Conservation (phyloP, 2,113 vertebrate species). For the Trogon surrucura region DNA sequence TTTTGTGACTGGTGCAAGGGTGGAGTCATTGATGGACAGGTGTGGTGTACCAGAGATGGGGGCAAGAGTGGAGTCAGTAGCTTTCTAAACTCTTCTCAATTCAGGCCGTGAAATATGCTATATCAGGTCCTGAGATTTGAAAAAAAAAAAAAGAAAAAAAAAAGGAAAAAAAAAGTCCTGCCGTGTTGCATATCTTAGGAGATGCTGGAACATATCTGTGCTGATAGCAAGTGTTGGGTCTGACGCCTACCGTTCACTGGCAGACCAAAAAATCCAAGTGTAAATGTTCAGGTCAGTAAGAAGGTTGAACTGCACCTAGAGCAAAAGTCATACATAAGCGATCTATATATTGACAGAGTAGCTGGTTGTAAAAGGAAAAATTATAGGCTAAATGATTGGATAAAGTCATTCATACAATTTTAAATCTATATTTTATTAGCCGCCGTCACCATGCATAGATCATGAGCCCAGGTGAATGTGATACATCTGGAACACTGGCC, state of each 20-base stretch:
- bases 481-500: not conserved
- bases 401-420: not conserved
- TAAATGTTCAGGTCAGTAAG: not conserved
- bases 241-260: not conserved
- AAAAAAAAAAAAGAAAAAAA: not conserved
- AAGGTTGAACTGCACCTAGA: not conserved
- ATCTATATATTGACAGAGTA: not conserved
- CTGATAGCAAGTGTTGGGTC: not conserved
- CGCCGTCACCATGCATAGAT: not conserved
- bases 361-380: not conserved
- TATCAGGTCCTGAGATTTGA: not conserved
- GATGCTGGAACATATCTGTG: not conserved
- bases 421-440: not conserved
- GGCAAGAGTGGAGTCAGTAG: not conserved
- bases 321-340: not conserved
- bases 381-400: not conserved
- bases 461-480: not conserved
- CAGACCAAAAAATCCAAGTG: not conserved
- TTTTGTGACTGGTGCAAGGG: not conserved
- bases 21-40: accelerated
- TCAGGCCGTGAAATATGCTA: not conserved
- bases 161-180: not conserved
- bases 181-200: not conserved
- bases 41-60: too few relatives aligned
- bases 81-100: not conserved